Base-by-base conservation (phyloP, 1,140 invertebrate genomes). In the Eurytemora carolleeae region DNA sequence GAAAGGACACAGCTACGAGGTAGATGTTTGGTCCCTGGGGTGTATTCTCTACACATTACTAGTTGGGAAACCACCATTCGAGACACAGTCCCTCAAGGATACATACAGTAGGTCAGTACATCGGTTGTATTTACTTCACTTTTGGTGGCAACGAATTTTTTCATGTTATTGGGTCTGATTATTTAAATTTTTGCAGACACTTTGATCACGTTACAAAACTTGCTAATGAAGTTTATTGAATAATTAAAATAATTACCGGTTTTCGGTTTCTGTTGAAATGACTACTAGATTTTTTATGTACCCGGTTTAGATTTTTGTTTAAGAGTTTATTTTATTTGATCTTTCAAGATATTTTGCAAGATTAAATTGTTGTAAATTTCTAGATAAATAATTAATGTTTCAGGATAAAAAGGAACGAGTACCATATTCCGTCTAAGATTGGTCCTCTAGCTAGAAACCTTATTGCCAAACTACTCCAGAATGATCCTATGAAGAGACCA, bases 31-130 rank as follows among this genome's bases (percentile, higher is more conserved):
- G 79, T 79, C 78, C 12, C 66, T 79, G 55, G 79, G 79, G n/a
- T 80, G 78, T 66, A 79, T 79, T 66, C 61, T 79, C 75, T 82
- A 77, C 68, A 82, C 80, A 22, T 65, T 82, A 52, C 67, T 82
- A 3, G 75, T 82, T 63, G 81, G 81, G 7, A 76, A 76, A 63
- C 81, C 81, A n/a, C 81, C 81, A 12, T 82, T 82, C 72, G 80
- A 83, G 67, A 82, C 81, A 0, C 70, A 72, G 15, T 75, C 73
- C 57, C 67, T 83, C 7, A 78, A 79, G 65, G 79, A 80, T 62
- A 82, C 80, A 0, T 83, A 82, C 67, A 69, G 31, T 66, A 7
- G 31, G 31, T n/a, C 7, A 44, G 31, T 44, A 7, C n/a, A n/a
- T n/a, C n/a, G n/a, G n/a, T n/a, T n/a, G n/a, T n/a, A n/a, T n/a